Base-by-base conservation (phyloP, 2,888 invertebrate genomes). In the Lordiphosa fenestrarum region DNA sequence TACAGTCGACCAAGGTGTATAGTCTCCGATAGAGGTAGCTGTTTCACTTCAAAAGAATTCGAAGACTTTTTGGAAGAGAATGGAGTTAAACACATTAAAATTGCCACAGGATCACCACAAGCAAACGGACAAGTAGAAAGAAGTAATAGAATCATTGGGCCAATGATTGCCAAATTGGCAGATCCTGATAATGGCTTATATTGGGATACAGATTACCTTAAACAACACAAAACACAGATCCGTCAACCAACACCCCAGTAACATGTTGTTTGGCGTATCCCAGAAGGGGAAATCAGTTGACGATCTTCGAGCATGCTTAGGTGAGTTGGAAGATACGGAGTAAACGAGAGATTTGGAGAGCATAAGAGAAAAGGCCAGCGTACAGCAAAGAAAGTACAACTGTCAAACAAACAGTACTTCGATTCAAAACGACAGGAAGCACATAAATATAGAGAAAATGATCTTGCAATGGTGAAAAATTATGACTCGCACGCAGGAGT, bases 41-140 rank as follows among this genome's bases (percentile, higher is more conserved):
- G 54, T 19, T 54, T 54, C 7, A 54, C 48, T 5, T 48, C 54
- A 5, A 48, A 48, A 19, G 25, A 41, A 3, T 41, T 54, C 15
- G 48, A 35, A 41, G 7, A 38, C 4, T 48, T 48, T 12, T 12
- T 38, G 4, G 9, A 21, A 4, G 9, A 35, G n/a, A 48, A 10
- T 4, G 5, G 50, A 21, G n/a, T 46, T 1, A 39, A 30, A 5
- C 38, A 56, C 10, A 19, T 50, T 7, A 56, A 46, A 10, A 37
- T 54, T 6, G 50, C 49, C 2, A 48, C 48, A 6, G 48, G 48
- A 12, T 48, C 38, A 1, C 48, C 48, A 7, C 25, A 48, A n/a
- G 38, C 38, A 37, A 48, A 48, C 12, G 48, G 48, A 2, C 37
- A 47, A 37, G 48, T 48, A 13, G 48, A 48, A 37, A n/a, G 38